Conservation (phyloP, 2,113 vertebrate species). For the Arizona elegans region DNA sequence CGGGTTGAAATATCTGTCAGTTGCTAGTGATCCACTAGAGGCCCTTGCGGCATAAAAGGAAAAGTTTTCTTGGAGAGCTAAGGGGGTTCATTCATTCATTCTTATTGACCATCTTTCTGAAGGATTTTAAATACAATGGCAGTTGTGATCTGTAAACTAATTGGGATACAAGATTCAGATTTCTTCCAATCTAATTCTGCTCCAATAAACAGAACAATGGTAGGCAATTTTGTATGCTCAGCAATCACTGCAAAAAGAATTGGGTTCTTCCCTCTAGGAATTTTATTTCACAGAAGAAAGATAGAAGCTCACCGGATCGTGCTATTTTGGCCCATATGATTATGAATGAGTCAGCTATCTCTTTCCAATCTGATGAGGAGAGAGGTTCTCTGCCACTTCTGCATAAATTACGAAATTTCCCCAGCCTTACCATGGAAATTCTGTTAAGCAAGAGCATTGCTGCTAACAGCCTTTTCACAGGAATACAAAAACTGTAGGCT, state of each 20-base stretch:
- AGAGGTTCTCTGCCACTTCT: conserved; percentile 26
- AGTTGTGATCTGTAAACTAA: not conserved
- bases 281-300: not conserved
- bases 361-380: not conserved
- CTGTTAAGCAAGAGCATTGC: conserved; percentile 10
- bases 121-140: not conserved
- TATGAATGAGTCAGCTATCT: not conserved
- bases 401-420: conserved; percentile 28
- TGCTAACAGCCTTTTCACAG: not conserved
- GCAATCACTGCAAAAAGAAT: not conserved
- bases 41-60: conserved; percentile 74
- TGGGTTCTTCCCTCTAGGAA: not conserved
- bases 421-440: conserved; percentile 14
- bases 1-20: conserved; percentile 82
- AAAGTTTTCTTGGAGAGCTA: conserved; percentile 12
- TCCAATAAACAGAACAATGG: not conserved
- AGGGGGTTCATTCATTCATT: not conserved
- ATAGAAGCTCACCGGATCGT: not conserved
- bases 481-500: not conserved
- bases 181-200: not conserved
- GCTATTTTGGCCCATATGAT: not conserved
- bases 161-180: not conserved
- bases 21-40: conserved; percentile 79
- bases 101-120: not conserved
- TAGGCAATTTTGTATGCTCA: not conserved